phyloP scores from a whole-genome alignment of 1,140 invertebrate genomes.

The Drosophila auraria region DNA sequence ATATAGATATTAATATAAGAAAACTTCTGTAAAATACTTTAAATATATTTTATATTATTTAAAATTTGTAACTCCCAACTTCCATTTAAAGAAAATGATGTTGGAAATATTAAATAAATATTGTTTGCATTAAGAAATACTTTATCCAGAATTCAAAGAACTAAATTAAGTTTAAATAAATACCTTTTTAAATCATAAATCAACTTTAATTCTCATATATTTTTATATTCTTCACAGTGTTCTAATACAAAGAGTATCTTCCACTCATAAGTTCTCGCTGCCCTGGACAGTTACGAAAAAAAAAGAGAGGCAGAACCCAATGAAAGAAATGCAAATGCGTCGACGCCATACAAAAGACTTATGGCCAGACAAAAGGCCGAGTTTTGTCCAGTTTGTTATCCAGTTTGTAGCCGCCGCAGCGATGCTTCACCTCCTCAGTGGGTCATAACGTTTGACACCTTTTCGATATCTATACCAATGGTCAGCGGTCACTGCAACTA shows the following conservation, averaged over 20 bases:
- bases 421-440: conserved; percentile 29
- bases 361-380: conserved; percentile 36
- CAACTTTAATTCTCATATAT: background rate
- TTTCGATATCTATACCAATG: conserved; percentile 22
- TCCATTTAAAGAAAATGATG: background rate
- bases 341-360: conserved; percentile 35
- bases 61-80: background rate
- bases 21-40: background rate
- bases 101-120: background rate
- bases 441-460: conserved; percentile 51
- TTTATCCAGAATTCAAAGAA: background rate
- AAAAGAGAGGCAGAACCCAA: conserved; percentile 11
- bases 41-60: no score
- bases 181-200: no score
- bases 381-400: conserved; percentile 28
- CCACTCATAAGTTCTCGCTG: conserved; percentile 33
- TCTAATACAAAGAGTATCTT: conserved; percentile 14
- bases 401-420: conserved; percentile 17
- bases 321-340: conserved; percentile 51
- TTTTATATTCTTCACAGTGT: background rate
- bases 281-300: conserved; percentile 20
- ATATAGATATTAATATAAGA: background rate
- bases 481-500: conserved; percentile 20
- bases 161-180: background rate
- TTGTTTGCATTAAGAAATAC: background rate